Base-by-base conservation (phyloP, 2,888 invertebrate species). In the Rhingia rostrata region DNA sequence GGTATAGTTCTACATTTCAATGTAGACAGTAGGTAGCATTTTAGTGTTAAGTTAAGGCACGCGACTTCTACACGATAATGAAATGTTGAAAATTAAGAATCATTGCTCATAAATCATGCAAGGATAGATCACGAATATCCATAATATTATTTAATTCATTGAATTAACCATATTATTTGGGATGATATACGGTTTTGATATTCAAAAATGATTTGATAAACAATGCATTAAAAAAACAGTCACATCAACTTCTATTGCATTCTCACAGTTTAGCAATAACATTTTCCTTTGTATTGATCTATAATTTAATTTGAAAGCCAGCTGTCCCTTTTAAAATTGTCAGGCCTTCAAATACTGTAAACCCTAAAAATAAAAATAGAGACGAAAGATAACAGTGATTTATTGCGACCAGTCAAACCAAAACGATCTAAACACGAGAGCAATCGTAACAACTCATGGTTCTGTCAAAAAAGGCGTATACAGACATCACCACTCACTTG, bases 351-450 rank as follows among this genome's bases (percentile, higher is more conserved):
- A 45, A 22, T 6, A 61, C 58, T 45, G 10, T 33, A 63, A 67
- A 53, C 67, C 73, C 51, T 60, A 41, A 69, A 58, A 54, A 7
- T 39, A 43, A 58, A 63, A 45, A 7, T 7, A 49, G 35, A 41
- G 22, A 73, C 1, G 32, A 49, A 37, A 83, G 74, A 69, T 56
- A 67, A 56, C 51, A 60, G 45, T 80, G 84, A 84, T 84, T 84
- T 84, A 84, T 84, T 69, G 64, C 54, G 37, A 78, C 78, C 77
- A 72, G 72, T 33, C 67, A 72, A 45, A 78, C 61, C 72, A 78
- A 69, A 73, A 64, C 33, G 54, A 69, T 67, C 67, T 60, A 69
- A 79, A 74, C 79, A 74, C 14, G 22, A 54, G 54, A 56, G 66
- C 35, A 35, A 22, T 54, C 51, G n/a, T 75, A 37, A 45, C 53